These are phyloP conservation scores for Brenthis hecate DNA, from an alignment of 2,888 invertebrate genomes.

Conservation along the genomic window DNA sequence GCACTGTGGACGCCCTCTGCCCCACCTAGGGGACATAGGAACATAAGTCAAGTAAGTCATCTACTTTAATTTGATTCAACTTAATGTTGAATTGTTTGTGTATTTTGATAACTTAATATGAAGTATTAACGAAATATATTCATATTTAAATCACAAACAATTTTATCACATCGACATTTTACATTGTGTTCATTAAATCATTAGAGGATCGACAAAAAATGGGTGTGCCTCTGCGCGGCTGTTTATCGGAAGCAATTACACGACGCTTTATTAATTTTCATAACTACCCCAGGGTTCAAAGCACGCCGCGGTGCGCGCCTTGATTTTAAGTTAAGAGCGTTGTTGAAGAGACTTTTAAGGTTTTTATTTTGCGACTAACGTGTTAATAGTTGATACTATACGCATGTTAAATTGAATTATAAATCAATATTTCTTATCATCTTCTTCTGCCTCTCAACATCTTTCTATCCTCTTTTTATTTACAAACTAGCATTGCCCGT, in stretches of 20 bases:
- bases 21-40: too few species aligned
- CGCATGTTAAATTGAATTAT: neutral
- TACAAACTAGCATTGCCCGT: too few species aligned
- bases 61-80: too few species aligned
- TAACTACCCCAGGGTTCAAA: slow-evolving; percentile 80
- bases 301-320: slow-evolving; percentile 62
- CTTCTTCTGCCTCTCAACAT: too few species aligned
- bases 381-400: neutral
- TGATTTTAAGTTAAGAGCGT: slow-evolving; percentile 47
- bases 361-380: neutral
- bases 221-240: slow-evolving; percentile 51
- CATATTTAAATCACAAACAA: slow-evolving; percentile 19
- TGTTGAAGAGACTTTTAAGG: neutral
- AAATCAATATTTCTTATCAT: neutral
- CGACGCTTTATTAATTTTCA: slow-evolving; percentile 80
- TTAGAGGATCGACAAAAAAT: slow-evolving; percentile 46
- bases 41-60: too few species aligned
- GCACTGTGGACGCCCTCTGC: too few species aligned
- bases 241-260: slow-evolving; percentile 81
- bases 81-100: too few species aligned
- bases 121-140: neutral
- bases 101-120: neutral
- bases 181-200: slow-evolving; percentile 46
- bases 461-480: too few species aligned
- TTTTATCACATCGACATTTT: slow-evolving; percentile 32